phyloP scores from a whole-genome alignment of 2,888 invertebrate species.

The Ectemnius lituratus region DNA sequence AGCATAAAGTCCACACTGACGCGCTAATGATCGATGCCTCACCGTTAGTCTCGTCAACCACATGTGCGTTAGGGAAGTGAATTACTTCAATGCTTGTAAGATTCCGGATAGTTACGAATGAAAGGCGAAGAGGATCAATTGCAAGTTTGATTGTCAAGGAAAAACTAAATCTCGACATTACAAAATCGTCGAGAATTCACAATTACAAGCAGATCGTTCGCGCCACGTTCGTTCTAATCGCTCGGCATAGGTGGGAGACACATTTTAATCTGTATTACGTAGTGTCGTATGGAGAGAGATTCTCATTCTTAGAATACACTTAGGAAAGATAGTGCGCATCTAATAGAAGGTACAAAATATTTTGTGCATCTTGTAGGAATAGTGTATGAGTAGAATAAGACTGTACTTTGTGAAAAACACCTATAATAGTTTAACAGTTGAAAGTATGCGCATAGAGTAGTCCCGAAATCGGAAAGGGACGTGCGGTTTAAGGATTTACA shows the following conservation, averaged over 20 bases:
- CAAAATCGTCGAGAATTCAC: constrained; percentile 23
- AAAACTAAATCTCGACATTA: constrained; percentile 25
- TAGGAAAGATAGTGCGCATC: constrained; percentile 52
- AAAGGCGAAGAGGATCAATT: constrained; percentile 11
- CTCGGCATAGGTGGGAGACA: neutral
- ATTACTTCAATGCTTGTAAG: neutral
- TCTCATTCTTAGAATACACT: constrained; percentile 31
- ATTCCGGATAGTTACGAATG: neutral
- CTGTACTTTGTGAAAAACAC: constrained; percentile 36
- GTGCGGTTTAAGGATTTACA: too few species aligned
- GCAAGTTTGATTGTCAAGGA: constrained; percentile 50
- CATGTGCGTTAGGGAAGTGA: too few species aligned
- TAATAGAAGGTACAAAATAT: constrained; percentile 65
- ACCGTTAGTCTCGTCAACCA: too few species aligned
- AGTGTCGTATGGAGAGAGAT: neutral
- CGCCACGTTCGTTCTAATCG: constrained; percentile 11
- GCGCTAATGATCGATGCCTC: too few species aligned
- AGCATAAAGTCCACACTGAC: too few species aligned
- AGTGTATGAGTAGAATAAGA: constrained; percentile 13
- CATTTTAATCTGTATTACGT: neutral
- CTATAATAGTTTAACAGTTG: constrained; percentile 22
- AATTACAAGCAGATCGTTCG: constrained; percentile 1
- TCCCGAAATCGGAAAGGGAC: too few species aligned
- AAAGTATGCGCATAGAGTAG: neutral
- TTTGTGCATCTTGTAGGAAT: constrained; percentile 59